These are phyloP conservation scores for Aulostomus chinensis DNA, from an alignment of 2,797 vertebrate species.

Conservation along the genomic window DNA sequence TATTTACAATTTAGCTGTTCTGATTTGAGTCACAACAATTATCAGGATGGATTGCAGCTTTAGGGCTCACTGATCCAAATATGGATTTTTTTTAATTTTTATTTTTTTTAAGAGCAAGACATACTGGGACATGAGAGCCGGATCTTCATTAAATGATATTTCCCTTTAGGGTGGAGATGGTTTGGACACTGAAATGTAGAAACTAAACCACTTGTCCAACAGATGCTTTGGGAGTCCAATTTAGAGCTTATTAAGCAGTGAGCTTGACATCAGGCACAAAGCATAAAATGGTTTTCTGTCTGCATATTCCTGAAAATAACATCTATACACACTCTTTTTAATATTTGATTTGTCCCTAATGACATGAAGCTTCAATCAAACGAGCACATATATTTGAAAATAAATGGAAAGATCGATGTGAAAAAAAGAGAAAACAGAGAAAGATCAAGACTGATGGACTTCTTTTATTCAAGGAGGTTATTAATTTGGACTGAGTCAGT, in stretches of 20 bases:
- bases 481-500: constrained; percentile 55
- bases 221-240: constrained; percentile 36
- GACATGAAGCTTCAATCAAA: constrained; percentile 49
- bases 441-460: constrained; percentile 30
- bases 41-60: constrained; percentile 12
- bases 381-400: constrained; percentile 56
- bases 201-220: constrained; percentile 36
- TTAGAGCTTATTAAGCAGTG: constrained; percentile 39
- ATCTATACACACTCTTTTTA: constrained; percentile 31
- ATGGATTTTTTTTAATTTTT: background rate
- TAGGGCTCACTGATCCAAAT: constrained; percentile 19
- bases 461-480: constrained; percentile 45
- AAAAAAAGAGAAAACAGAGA: constrained; percentile 23
- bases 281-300: constrained; percentile 25
- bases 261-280: constrained; percentile 31
- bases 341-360: constrained; percentile 62
- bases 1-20: constrained; percentile 6
- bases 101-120: constrained; percentile 1
- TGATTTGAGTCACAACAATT: constrained; percentile 11
- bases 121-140: background rate
- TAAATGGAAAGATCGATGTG: constrained; percentile 57
- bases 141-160: constrained; percentile 40
- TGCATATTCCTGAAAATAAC: constrained; percentile 16
- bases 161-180: constrained; percentile 16
- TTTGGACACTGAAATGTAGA: constrained; percentile 32